Percentiles rank a stretch among this genome's conserved stretches.
phyloP scores from a whole-genome alignment of 2,113 vertebrate genomes.

The Strigops habroptila region DNA sequence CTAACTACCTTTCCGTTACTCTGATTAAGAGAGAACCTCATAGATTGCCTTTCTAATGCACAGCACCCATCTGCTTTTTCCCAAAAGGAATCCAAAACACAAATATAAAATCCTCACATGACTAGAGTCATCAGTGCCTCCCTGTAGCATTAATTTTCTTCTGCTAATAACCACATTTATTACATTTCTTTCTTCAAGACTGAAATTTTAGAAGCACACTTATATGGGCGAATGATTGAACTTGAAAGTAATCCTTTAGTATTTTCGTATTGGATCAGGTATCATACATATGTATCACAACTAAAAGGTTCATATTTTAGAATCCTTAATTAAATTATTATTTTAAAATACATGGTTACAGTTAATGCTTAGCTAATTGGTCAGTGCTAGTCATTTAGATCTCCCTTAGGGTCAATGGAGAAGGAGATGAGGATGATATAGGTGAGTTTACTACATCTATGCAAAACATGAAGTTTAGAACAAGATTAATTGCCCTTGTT shows the following conservation, averaged over 20 bases:
- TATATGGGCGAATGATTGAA: neutral
- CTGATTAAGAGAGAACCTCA: neutral
- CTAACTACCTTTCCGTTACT: neutral
- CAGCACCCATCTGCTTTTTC: neutral
- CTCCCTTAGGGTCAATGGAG: neutral
- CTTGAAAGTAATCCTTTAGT: neutral
- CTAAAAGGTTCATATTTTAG: neutral
- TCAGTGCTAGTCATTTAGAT: neutral
- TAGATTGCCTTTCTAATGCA: neutral
- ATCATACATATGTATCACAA: neutral
- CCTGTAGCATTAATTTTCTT: neutral
- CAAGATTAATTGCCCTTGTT: neutral
- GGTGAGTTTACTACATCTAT: neutral
- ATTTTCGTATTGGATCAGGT: neutral
- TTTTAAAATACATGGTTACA: neutral
- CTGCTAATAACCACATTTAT: neutral
- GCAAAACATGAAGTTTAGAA: neutral
- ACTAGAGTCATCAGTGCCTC: neutral
- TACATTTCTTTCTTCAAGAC: neutral
- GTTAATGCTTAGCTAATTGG: neutral
- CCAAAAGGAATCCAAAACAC: neutral
- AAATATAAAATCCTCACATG: neutral
- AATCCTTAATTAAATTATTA: neutral
- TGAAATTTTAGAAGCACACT: neutral
- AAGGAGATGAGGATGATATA: neutral